Base-by-base conservation (phyloP, 2,797 vertebrate species). In the Bovichtus diacanthus region DNA sequence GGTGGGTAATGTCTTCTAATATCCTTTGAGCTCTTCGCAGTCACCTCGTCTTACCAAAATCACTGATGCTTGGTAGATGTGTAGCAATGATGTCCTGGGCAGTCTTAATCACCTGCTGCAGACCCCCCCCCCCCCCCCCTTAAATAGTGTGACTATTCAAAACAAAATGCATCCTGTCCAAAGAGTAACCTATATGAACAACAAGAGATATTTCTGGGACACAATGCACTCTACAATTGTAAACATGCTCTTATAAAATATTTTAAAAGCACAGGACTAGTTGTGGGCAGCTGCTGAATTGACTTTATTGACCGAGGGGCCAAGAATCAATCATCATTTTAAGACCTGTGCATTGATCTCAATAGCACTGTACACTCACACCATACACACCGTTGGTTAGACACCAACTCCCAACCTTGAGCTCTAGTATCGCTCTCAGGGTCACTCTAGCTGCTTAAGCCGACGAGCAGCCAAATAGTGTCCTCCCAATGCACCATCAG, bases 391-490 rank as follows among this genome's bases (percentile, higher is more conserved):
- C 85, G 78, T 72, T 71, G 77, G 73, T 83, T 43, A 74, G 70
- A 89, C 47, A 43, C 63, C 62, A 46, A 68, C 68, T 60, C 78
- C 55, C 59, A 44, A 76, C 70, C 72, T 64, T 29, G 27, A 64
- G 78, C 80, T 70, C 31, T 60, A 44, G 82, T 84, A 80, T 88
- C 80, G 21, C 79, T 68, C 79, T 83, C 71, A 62, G 86, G 88
- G 91, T 91, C 87, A 90, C 38, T 82, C 70, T 82, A 74, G 76
- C 83, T 86, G 81, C 85, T 85, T 87, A 82, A 88, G 71, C 77
- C 25, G 47, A 80, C 39, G 4, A 87, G 78, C 81, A 88, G 79
- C 81, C 84, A 84, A 89, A 85, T 80, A 55, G 81, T 90, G 84
- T 92, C 87, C 85, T 85, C 78, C 66, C 64, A 69, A 72, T 81